Conservation (phyloP, 2,888 invertebrate genomes). For the Carabus problematicus region DNA sequence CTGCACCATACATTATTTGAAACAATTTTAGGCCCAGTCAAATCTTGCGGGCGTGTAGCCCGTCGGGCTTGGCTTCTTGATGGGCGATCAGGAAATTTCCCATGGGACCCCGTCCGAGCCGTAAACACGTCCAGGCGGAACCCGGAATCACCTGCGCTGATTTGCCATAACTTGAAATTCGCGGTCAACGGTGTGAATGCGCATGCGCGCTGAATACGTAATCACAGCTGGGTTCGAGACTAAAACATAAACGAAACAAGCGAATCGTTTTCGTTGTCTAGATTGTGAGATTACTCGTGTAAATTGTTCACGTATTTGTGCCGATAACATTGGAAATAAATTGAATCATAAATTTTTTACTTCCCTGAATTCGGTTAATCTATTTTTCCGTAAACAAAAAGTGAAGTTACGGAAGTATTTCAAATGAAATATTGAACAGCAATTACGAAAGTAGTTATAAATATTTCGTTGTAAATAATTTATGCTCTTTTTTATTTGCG, state of each 20-base stretch:
- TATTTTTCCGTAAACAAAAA: too few relatives aligned
- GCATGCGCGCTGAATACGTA: conserved; percentile 1
- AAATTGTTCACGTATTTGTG: not conserved
- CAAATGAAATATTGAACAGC: too few relatives aligned
- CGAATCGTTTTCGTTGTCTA: not conserved
- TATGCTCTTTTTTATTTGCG: too few relatives aligned
- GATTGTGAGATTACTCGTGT: not conserved
- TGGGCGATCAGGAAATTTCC: conserved; percentile 13
- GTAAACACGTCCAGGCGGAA: conserved; percentile 3
- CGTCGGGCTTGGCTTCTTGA: not conserved
- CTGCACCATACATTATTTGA: conserved; percentile 34
- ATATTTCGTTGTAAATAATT: too few relatives aligned
- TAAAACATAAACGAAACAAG: not conserved
- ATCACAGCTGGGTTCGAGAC: too few relatives aligned
- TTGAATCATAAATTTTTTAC: not conserved
- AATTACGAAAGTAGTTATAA: too few relatives aligned
- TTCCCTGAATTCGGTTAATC: too few relatives aligned
- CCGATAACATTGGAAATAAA: not conserved
- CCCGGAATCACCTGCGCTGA: conserved; percentile 8
- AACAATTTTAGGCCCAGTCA: conserved; percentile 24
- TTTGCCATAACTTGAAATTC: not conserved
- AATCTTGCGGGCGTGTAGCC: conserved; percentile 1
- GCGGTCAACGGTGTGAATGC: conserved; percentile 1
- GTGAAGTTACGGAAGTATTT: too few relatives aligned
- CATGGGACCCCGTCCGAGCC: not conserved